These are phyloP conservation scores for Odontamblyopus lacepedii DNA, from an alignment of 2,797 vertebrate species.

Conservation along the genomic window DNA sequence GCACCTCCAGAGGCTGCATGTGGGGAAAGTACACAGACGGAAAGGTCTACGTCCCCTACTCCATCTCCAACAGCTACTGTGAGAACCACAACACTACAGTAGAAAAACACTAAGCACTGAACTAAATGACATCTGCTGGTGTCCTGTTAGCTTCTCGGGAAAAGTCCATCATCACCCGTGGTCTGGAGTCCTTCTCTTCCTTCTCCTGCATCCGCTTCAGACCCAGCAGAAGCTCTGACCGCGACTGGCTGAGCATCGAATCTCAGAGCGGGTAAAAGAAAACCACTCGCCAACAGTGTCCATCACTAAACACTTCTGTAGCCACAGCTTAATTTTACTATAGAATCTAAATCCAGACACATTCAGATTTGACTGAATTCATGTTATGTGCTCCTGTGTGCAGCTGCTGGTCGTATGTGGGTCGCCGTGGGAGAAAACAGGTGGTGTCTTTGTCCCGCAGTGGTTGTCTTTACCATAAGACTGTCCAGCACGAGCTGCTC, in stretches of 20 bases:
- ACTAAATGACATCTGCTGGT: not conserved
- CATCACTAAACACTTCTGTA: too few relatives aligned
- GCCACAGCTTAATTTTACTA: too few relatives aligned
- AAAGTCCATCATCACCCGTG: slow-evolving; percentile 61
- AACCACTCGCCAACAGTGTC: too few relatives aligned
- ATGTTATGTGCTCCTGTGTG: not conserved
- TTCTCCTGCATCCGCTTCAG: slow-evolving; percentile 76
- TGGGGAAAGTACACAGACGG: slow-evolving; percentile 69
- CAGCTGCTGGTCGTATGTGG: slow-evolving; percentile 65
- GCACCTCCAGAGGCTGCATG: slow-evolving; percentile 55
- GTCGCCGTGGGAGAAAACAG: slow-evolving; percentile 56
- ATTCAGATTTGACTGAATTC: not conserved
- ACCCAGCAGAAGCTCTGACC: slow-evolving; percentile 45
- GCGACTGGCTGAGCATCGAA: slow-evolving; percentile 74
- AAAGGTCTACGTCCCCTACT: slow-evolving; percentile 71
- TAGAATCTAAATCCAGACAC: too few relatives aligned
- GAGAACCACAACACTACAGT: slow-evolving; percentile 16
- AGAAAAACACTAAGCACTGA: slow-evolving; percentile 16
- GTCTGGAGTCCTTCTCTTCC: slow-evolving; percentile 69
- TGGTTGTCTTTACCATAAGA: slow-evolving; percentile 71
- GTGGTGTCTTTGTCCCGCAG: slow-evolving; percentile 59
- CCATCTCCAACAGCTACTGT: slow-evolving; percentile 71
- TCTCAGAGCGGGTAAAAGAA: slow-evolving; percentile 58
- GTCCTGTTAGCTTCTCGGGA: slow-evolving; percentile 58
- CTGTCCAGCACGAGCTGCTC: slow-evolving; percentile 74